A percentile compares a stretch with the other conserved stretches of the same genome.
Conservation (phyloP, 2,888 invertebrate genomes). For the Aromia moschata region DNA sequence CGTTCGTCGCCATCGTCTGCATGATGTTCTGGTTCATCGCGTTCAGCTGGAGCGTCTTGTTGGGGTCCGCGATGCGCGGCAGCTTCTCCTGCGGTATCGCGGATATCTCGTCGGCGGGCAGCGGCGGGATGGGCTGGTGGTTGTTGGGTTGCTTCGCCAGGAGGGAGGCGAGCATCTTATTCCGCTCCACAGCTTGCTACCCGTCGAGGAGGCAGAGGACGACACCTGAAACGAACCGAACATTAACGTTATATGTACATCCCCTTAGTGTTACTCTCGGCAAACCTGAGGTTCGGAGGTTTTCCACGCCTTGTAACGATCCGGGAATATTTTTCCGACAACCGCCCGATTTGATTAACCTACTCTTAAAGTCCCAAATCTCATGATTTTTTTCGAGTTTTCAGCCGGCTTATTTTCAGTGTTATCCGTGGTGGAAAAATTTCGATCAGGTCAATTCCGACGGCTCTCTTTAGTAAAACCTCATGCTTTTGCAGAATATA, state of each 20-base stretch:
- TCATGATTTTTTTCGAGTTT: too few relatives aligned
- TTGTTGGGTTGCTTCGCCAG: constrained; percentile 76
- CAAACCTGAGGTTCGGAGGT: not conserved
- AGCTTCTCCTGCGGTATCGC: constrained; percentile 78
- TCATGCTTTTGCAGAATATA: too few relatives aligned
- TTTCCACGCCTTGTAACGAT: not conserved
- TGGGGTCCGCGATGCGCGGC: constrained; percentile 61
- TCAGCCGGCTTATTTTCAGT: too few relatives aligned
- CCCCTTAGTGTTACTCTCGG: too few relatives aligned
- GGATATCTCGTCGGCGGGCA: constrained; percentile 71
- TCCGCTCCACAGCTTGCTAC: constrained; percentile 81
- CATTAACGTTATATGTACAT: not conserved
- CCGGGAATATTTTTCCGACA: too few relatives aligned
- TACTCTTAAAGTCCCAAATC: too few relatives aligned
- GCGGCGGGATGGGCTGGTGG: constrained; percentile 71
- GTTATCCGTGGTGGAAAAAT: too few relatives aligned
- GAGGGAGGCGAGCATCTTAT: constrained; percentile 85
- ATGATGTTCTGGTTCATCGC: constrained; percentile 42
- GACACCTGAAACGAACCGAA: constrained; percentile 51
- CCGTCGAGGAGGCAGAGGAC: constrained; percentile 57
- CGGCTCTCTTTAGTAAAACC: too few relatives aligned
- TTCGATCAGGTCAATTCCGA: too few relatives aligned
- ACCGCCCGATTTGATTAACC: too few relatives aligned
- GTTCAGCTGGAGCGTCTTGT: constrained; percentile 49
- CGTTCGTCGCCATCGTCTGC: constrained; percentile 42